Base-by-base conservation (phyloP, 2,113 vertebrate genomes). In the Passer domesticus region DNA sequence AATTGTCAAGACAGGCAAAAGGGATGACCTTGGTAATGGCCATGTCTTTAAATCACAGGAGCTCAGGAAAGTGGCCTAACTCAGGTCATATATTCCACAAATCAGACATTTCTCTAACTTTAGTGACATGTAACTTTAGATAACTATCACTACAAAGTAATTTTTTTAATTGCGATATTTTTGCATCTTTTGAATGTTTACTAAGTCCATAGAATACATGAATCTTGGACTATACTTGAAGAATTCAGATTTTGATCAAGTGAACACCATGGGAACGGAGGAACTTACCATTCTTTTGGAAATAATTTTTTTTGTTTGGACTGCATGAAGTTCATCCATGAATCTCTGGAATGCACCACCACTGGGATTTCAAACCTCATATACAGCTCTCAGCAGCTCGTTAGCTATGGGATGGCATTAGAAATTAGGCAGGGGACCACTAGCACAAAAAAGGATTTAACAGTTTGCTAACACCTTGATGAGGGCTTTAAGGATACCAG, bases 151-250 rank as follows among this genome's bases (percentile, higher is more conserved):
- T 66, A 41, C 12, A 79, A 81, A 70, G 49, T 41, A 37, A 55
- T 25, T 16, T 21, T 64, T 18, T 27, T 1, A 3, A 62, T 20
- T 50, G 30, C 25, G 31, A 16, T n/a, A 53, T 83, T 82, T 64
- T 59, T 24, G 30, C 2, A 5, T 56, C 21, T 56, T 63, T 60
- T 76, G 31, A 89, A 63, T 25, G 11, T 25, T 7, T 50, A 25
- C 8, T 15, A 37, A 7, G 10, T 41, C 31, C 15, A 46, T 5
- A 68, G 8, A 58, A 53, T 3, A 35, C 2, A 39, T 0, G 0
- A 66, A 28, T 37, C 43, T 89, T 76, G 53, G 13, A 49, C 39
- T 50, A 41, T 31, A 72, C 8, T 46, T 27, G 12, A 79, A 76
- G 46, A 76, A 83, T 28, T 55, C 44, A 15, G 20, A 43, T 79